Conservation (phyloP, 2,113 vertebrate species). For the Rhabdomys dilectus region DNA sequence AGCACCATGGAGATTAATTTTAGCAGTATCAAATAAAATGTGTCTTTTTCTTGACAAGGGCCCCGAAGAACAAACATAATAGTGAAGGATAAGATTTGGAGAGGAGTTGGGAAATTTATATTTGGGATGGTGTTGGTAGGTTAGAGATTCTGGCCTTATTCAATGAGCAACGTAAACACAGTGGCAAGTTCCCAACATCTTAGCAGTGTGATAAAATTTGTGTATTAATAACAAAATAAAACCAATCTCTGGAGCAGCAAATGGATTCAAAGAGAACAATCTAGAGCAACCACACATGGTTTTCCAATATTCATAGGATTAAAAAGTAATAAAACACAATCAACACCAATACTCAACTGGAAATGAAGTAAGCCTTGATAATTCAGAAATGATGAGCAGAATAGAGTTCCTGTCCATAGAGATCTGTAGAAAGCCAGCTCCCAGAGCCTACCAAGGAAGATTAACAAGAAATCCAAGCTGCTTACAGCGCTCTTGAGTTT, state of each 20-base stretch:
- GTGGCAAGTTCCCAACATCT: not conserved
- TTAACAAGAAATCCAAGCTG: not conserved
- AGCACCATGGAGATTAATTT: not conserved
- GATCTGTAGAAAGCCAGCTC: not conserved
- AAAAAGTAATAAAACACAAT: slow-evolving; percentile 60
- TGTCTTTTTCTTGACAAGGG: not conserved
- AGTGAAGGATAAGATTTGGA: not conserved
- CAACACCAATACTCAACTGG: not conserved
- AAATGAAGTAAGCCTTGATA: slow-evolving; percentile 43
- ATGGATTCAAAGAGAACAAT: not conserved
- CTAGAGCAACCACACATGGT: not conserved
- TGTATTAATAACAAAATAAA: slow-evolving; percentile 34
- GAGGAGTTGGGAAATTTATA: not conserved
- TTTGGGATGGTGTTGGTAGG: not conserved
- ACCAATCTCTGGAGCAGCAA: not conserved
- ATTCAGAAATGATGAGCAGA: slow-evolving; percentile 32
- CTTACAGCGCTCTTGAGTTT: not conserved
- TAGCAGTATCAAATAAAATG: not conserved
- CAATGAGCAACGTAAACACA: not conserved
- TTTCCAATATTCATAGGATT: slow-evolving; percentile 56
- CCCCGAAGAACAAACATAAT: not conserved
- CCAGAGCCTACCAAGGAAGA: not conserved
- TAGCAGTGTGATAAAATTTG: not conserved
- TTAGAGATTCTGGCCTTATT: not conserved
- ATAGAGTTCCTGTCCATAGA: not conserved